A percentile compares a stretch with the other conserved stretches of the same genome.
phyloP scores from a whole-genome alignment of 2,113 vertebrate species.

The Tetrax tetrax region DNA sequence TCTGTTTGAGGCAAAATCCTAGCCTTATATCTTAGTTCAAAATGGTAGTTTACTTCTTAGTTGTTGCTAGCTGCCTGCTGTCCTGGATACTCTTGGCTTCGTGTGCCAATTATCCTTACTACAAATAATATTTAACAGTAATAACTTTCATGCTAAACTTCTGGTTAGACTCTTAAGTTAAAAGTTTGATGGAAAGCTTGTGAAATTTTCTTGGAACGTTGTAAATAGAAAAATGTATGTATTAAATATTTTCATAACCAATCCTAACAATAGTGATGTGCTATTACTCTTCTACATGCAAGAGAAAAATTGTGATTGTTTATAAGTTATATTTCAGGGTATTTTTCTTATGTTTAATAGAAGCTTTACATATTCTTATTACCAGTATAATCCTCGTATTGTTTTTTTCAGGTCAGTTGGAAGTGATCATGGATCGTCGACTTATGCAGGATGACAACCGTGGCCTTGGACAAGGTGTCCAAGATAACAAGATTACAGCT shows the following conservation, averaged over 20 bases:
- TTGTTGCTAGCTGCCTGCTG: neutral
- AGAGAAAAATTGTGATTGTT: neutral
- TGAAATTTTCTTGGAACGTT: neutral
- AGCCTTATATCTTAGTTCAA: neutral
- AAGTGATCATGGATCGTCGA: constrained; percentile 91
- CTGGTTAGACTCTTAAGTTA: neutral
- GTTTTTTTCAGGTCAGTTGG: constrained; percentile 83
- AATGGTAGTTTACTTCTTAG: neutral
- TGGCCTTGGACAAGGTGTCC: constrained; percentile 91
- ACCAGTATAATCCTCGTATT: neutral
- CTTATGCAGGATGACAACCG: constrained; percentile 96
- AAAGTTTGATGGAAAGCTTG: neutral
- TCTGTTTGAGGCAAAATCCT: neutral
- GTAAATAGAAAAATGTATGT: neutral
- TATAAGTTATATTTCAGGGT: neutral
- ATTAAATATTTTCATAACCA: neutral
- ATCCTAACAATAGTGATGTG: neutral
- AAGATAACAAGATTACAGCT: constrained; percentile 92
- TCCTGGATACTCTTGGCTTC: neutral
- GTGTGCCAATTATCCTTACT: neutral
- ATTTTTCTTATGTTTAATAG: neutral
- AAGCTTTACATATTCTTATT: neutral
- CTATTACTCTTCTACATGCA: neutral
- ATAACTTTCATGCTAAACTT: neutral
- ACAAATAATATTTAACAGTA: neutral